A percentile compares a stretch with the other conserved stretches of the same genome.
Conservation (phyloP, 2,888 invertebrate species). For the Drosophila sordidapex region DNA sequence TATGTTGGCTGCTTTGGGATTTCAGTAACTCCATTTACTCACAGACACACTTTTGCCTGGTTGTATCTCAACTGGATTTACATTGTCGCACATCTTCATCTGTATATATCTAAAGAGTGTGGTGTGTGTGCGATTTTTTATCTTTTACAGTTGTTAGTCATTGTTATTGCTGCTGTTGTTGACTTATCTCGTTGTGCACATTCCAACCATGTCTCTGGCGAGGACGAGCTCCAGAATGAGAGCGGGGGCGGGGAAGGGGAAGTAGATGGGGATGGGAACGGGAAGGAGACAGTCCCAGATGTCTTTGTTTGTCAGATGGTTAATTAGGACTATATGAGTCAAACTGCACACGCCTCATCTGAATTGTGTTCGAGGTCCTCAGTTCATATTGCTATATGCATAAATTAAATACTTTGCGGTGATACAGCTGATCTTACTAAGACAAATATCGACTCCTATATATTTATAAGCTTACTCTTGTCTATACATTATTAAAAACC, state of each 20-base stretch:
- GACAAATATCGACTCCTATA: background rate
- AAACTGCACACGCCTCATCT: constrained; percentile 38
- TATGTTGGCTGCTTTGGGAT: constrained; percentile 44
- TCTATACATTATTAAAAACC: background rate
- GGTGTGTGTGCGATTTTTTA: constrained; percentile 48
- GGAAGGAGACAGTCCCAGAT: constrained; percentile 25
- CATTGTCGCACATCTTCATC: constrained; percentile 60
- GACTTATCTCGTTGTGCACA: constrained; percentile 52
- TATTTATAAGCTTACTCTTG: background rate
- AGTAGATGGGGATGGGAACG: background rate
- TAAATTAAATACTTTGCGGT: constrained; percentile 17
- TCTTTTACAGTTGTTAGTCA: constrained; percentile 58
- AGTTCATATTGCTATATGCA: constrained; percentile 1
- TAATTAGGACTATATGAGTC: constrained; percentile 74
- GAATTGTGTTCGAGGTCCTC: constrained; percentile 29
- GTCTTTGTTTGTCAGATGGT: constrained; percentile 58
- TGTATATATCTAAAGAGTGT: constrained; percentile 19
- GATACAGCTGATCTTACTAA: background rate
- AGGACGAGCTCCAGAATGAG: constrained; percentile 7
- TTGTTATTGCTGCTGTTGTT: constrained; percentile 38
- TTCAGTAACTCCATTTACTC: constrained; percentile 38
- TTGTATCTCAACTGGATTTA: constrained; percentile 64
- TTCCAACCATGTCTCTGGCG: constrained; percentile 33
- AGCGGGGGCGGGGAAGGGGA: background rate
- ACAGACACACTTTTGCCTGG: constrained; percentile 5